Evolutionary conservation across 64 coral and sea anemone genomes (phyloP).

Genomic region (Catalaphyllia jardinei): DNA sequence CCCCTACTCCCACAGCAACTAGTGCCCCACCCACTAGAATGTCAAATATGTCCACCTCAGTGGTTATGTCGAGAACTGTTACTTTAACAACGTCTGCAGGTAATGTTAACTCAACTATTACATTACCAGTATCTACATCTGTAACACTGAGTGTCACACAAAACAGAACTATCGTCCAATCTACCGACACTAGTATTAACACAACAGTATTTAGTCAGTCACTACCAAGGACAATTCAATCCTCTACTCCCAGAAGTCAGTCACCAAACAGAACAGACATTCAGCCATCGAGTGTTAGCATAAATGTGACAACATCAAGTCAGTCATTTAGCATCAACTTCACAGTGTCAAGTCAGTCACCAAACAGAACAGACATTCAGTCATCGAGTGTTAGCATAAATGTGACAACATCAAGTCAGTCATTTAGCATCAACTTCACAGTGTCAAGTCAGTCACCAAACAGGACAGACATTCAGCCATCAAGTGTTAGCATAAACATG

Average conservation of each 20-base stretch:
- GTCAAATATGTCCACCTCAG: conserved; percentile 37
- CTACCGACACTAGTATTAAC: background rate
- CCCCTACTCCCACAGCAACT: conserved; percentile 72
- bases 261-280: background rate
- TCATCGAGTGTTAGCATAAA: background rate
- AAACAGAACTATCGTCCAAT: background rate
- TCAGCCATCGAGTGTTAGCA: background rate
- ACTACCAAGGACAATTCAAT: background rate
- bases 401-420: background rate
- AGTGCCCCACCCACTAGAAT: conserved; percentile 56
- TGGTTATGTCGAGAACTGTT: conserved; percentile 19
- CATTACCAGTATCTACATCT: background rate
- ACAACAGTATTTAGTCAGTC: background rate
- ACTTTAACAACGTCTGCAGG: background rate
- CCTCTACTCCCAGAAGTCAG: background rate
- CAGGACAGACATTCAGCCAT: background rate
- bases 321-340: background rate
- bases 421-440: too few species aligned
- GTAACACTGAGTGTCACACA: background rate
- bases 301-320: background rate
- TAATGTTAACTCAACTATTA: background rate
- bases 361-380: background rate
- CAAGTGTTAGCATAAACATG: background rate
- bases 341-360: background rate
- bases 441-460: background rate